Evolutionary conservation across 35 echinoderm and acorn worm species (phyloP), one percentile per base, ranked within the genome.

Genomic region (Apostichopus californicus): DNA sequence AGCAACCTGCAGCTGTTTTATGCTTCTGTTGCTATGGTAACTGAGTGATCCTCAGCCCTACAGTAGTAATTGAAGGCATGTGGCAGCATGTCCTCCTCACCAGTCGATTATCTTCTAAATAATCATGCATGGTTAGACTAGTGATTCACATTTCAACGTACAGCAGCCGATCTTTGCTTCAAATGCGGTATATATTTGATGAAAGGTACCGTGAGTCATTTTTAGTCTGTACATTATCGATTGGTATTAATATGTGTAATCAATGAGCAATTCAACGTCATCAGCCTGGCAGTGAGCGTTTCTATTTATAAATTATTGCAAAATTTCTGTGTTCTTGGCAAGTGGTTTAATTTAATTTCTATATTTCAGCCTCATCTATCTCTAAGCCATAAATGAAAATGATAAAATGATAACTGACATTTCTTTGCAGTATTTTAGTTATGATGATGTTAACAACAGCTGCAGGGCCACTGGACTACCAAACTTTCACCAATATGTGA

Each of bases 1-100:
- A 75, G 6, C 71, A 75, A 75, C 55, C 63, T 85, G 81, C 81
- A 85, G 81, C 81, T 85, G 81, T 58, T 85, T 85, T 58, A 85
- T 85, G 81, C 81, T 85, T 56, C 55, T 85, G 52, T 85, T 58
- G 9, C 81, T 52, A 85, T 85, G 55, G 81, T 17, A 85, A 85
- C 81, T 59, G 57, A 85, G 81, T 85, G 81, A 85, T 85, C 81
- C 24, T 85, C 81, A 8, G 55, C 58, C 55, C 81, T 58, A 18
- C 54, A n/a, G 55, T 61, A 58, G 55, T 85, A 58, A 85, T 85
- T 85, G 81, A 85, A 58, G 54, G n/a, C 81, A 58, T 22, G 57
- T 60, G 81, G 17, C 57, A 18, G 57, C 52, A 55, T 85, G 81
- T 59, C 81, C 57, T 59, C 81, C 57, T 85, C 57, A 23, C 81